Conservation (phyloP, 2,113 vertebrate genomes). For the Percina caprodes region DNA sequence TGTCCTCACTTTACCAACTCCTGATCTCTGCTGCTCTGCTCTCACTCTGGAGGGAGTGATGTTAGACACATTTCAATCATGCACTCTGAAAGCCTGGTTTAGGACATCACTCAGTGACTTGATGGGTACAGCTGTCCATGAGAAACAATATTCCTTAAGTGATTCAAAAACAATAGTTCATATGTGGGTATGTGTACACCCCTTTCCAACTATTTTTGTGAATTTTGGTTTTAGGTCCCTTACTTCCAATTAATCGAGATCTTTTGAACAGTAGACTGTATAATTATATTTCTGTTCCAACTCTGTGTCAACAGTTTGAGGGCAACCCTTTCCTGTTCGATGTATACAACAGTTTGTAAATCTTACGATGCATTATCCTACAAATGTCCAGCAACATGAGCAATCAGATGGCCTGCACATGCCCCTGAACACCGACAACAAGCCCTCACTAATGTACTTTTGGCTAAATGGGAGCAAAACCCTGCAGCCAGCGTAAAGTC, state of each 20-base stretch:
- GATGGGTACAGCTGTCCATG: constrained; percentile 3
- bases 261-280: no score
- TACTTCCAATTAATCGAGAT: no score
- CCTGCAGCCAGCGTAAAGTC: background rate
- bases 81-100: constrained; percentile 26
- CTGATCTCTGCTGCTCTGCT: constrained; percentile 16
- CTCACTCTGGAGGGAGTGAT: constrained; percentile 12
- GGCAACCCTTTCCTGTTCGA: no score
- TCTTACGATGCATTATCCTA: no score
- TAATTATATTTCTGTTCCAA: no score
- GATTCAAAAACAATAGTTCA: constrained; percentile 14
- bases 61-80: constrained; percentile 56
- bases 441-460: background rate
- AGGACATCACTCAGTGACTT: constrained; percentile 32
- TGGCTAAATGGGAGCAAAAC: constrained; percentile 5
- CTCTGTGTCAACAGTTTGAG: no score
- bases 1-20: constrained; percentile 38
- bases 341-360: no score
- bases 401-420: no score
- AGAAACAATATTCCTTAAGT: constrained; percentile 6
- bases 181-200: no score
- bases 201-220: no score
- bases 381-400: no score
- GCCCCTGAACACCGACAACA: background rate
- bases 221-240: no score